A percentile compares a stretch with the other conserved stretches of the same genome.
Evolutionary conservation across 2,113 vertebrate species (phyloP).

Genomic region (Pygoscelis antarcticus): DNA sequence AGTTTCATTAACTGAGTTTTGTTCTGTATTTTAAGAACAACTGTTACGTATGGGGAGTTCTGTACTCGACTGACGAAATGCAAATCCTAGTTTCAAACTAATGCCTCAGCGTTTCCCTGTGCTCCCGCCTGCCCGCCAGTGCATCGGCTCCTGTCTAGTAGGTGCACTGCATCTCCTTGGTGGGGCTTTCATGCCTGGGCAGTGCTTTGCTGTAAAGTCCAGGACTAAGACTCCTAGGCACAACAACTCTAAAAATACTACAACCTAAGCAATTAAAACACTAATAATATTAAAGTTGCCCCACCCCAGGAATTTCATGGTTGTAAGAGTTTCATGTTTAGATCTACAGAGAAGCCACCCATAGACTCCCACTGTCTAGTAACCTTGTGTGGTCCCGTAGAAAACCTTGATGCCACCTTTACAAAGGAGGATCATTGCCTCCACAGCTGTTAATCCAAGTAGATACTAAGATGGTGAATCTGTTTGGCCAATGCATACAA

Average conservation of each 20-base stretch:
- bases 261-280: background rate
- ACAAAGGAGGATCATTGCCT: background rate
- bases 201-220: background rate
- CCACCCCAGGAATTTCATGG: background rate
- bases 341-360: background rate
- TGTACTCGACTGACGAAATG: constrained; percentile 9
- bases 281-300: background rate
- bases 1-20: background rate
- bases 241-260: background rate
- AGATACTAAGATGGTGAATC: background rate
- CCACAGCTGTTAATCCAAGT: background rate
- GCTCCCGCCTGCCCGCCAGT: background rate
- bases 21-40: constrained; percentile 27
- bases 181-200: background rate
- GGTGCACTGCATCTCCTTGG: background rate
- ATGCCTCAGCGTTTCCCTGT: background rate
- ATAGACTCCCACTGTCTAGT: background rate
- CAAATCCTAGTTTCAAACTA: background rate
- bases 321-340: background rate
- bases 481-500: background rate
- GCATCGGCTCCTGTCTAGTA: background rate
- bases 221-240: background rate
- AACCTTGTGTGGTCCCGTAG: background rate
- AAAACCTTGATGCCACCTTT: background rate
- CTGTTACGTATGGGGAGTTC: background rate